Percentiles rank a stretch among this genome's conserved stretches.
Evolutionary conservation across 2,888 invertebrate genomes (phyloP).

Genomic region (Calameuta idolon): DNA sequence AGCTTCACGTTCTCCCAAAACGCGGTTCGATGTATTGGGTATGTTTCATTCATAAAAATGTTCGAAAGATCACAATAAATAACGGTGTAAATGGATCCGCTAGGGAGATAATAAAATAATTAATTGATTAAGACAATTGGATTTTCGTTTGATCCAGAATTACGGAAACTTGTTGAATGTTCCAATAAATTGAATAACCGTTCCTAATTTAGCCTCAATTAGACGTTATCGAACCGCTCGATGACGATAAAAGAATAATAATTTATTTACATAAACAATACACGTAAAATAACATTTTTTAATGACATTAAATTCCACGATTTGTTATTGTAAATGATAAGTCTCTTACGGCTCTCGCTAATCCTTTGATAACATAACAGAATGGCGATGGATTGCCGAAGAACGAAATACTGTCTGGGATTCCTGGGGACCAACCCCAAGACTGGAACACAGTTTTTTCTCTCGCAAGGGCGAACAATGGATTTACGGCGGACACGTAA

Average conservation of each 20-base stretch:
- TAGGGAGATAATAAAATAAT: not conserved
- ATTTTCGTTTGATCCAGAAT: not conserved
- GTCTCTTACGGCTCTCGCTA: not conserved
- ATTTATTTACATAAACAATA: not conserved
- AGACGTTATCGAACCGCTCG: not conserved
- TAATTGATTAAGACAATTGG: not conserved
- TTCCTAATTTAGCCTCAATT: not conserved
- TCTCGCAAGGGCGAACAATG: constrained; percentile 19
- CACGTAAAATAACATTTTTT: not conserved
- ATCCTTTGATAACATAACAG: not conserved
- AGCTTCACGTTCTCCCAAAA: too few relatives aligned
- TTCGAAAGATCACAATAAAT: not conserved
- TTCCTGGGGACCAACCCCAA: constrained; percentile 12
- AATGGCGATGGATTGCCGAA: constrained; percentile 23
- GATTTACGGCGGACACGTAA: constrained; percentile 18
- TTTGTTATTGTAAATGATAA: not conserved
- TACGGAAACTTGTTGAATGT: not conserved
- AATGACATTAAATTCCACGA: not conserved
- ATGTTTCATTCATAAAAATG: not conserved
- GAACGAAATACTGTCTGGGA: constrained; percentile 15
- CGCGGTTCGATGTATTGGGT: too few relatives aligned
- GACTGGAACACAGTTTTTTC: constrained; percentile 18
- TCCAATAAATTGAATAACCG: not conserved
- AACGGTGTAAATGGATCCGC: too few relatives aligned
- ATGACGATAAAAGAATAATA: not conserved